Base-by-base conservation (phyloP, 64 coral and sea anemone species). In the Stichodactyla mertensii region DNA sequence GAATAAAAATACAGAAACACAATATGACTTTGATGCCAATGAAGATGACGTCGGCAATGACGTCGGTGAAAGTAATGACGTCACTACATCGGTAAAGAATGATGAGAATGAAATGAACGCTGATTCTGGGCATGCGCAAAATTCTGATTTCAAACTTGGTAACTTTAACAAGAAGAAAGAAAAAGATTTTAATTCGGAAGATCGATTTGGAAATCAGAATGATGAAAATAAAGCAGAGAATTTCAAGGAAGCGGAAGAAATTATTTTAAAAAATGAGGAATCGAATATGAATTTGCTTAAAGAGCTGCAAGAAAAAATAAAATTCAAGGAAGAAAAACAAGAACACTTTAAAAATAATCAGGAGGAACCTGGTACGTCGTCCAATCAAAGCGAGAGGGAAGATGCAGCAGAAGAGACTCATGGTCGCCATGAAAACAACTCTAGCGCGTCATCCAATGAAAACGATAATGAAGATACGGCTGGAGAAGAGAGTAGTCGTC, bases 201-300 rank as follows among this genome's bases (percentile, higher is more conserved):
- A 51, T 51, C 7, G 11, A 6, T 8, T 11, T 51, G 78, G 16
- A n/a, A 11, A 24, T 36, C 28, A 79, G 52, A 53, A 79, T 16
- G 78, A 81, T 5, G 78, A 81, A n/a, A 81, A n/a, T 81, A 81
- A 81, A 81, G 78, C 31, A n/a, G 22, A 66, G 23, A 66, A 18
- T 23, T 10, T n/a, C 5, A 22, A 20, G 36, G 36, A 45, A 22
- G 62, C 8, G 12, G 22, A 66, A 66, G 20, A n/a, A 5, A 23
- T 66, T 7, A n/a, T n/a, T 22, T 66, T 9, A 13, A 45, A 45
- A 45, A n/a, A 66, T 14, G 62, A 66, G 22, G 62, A n/a, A 66
- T 66, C 19, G 20, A 66, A 66, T 9, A 4, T 66, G 2, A 66
- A 66, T n/a, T 66, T 66, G 19, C 22, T 66, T n/a, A 66, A 66